Evolutionary conservation across 2,113 vertebrate genomes (phyloP), one percentile per base, ranked within the genome.

Genomic region (Anser cygnoides): DNA sequence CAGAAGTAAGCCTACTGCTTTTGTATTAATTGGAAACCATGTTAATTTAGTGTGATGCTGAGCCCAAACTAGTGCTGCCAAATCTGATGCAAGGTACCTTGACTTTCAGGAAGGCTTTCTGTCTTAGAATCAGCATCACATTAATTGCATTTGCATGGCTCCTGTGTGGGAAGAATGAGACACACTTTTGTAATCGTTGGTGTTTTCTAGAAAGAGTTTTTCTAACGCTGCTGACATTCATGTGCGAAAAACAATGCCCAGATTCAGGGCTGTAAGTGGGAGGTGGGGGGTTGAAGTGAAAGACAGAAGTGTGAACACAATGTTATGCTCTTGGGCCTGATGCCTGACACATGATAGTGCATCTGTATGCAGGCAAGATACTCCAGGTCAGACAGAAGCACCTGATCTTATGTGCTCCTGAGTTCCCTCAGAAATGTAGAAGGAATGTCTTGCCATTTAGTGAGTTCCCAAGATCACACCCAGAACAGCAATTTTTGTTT

Each of bases 181-280:
- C 35, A 66, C 62, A 29, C 73, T 43, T 84, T 66, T 71, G 18
- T 86, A 68, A 57, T 37, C 1, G 1, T 29, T 52, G 55, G n/a
- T 74, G 86, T 91, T 96, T 90, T 90, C 88, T 96, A 92, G 90
- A 70, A 95, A 94, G 70, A 89, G 37, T 70, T 96, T 96, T 97
- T 92, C 65, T 93, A 90, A 94, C 61, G 28, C 37, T 77, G 55
- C 62, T 94, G 92, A 89, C 73, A 86, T 93, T 93, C 89, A 77
- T 90, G 57, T 82, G 75, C 87, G 82, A 97, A 90, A 89, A 93
- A 95, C 92, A 96, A 87, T 80, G 95, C 89, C 84, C 77, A 74
- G 82, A 89, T 68, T 81, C 73, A 79, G 58, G 84, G 39, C 54
- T 91, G 58, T 26, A 26, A 52, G 90, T 84, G 71, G 93, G 93